phyloP scores from a whole-genome alignment of 1,140 invertebrate genomes.

The Bombus consobrinus region DNA sequence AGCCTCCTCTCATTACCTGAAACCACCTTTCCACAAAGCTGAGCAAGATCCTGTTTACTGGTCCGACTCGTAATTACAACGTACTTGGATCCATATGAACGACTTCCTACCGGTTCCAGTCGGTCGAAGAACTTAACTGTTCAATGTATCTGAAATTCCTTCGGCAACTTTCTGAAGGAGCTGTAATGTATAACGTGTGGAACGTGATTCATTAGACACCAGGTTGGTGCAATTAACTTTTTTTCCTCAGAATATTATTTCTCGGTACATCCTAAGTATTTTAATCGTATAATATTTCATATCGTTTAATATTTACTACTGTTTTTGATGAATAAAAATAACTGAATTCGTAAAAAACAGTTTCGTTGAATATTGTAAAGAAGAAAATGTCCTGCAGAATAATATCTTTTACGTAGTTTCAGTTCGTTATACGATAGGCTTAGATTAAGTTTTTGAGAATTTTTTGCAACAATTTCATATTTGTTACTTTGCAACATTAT shows the following conservation, averaged over 20 bases:
- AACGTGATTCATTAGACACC: conserved; percentile 10
- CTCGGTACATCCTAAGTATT: not conserved
- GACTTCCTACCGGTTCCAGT: conserved; percentile 12
- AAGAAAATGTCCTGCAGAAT: not conserved
- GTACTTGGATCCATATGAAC: conserved; percentile 12
- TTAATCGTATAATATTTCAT: not conserved
- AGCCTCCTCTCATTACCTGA: not conserved
- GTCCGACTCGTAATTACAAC: conserved; percentile 31
- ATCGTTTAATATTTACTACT: not conserved
- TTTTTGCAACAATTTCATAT: not conserved
- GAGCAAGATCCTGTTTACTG: conserved; percentile 21
- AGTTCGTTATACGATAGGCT: not conserved
- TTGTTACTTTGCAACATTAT: too few relatives aligned
- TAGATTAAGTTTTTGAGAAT: not conserved
- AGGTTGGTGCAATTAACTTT: not conserved
- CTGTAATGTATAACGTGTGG: not conserved
- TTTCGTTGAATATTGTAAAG: too few relatives aligned
- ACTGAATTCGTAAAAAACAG: not conserved
- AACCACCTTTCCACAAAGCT: not conserved
- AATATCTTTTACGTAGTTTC: not conserved
- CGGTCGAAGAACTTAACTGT: conserved; percentile 12
- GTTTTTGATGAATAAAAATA: not conserved
- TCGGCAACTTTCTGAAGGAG: too few relatives aligned
- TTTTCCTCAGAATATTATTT: not conserved
- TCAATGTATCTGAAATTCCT: conserved; percentile 3